phyloP scores from a whole-genome alignment of 1,140 invertebrate genomes.

The Phymastichus coffea region DNA sequence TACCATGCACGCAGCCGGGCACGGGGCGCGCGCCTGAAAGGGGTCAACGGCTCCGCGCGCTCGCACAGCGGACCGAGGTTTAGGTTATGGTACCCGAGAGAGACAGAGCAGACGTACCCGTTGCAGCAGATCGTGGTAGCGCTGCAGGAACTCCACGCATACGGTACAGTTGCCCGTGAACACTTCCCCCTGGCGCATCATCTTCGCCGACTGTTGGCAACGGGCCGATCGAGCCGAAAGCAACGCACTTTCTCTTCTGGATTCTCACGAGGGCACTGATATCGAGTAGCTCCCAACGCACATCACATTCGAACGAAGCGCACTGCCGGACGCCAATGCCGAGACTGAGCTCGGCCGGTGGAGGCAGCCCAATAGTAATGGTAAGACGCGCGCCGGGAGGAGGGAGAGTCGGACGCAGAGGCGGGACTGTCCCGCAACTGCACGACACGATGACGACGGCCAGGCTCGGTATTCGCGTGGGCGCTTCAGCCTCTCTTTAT shows the following conservation, averaged over 20 bases:
- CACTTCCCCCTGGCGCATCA: conserved; percentile 38
- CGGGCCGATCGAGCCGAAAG: background rate
- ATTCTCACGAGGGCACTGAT: background rate
- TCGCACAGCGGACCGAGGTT: background rate
- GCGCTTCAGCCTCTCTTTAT: no score
- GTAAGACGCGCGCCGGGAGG: no score
- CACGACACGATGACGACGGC: no score
- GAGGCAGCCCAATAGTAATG: no score
- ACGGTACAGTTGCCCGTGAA: conserved; percentile 37
- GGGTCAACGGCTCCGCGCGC: background rate
- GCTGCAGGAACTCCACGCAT: conserved; percentile 43
- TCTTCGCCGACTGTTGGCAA: conserved; percentile 17
- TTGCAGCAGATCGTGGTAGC: conserved; percentile 46
- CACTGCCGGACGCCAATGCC: no score
- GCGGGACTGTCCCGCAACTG: no score
- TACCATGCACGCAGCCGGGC: no score
- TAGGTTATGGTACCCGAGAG: background rate
- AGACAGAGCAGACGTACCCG: conserved; percentile 36
- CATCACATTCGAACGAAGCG: background rate
- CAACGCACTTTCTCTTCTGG: background rate
- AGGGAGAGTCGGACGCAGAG: no score
- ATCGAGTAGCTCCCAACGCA: background rate
- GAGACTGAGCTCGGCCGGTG: no score
- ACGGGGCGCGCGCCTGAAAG: no score
- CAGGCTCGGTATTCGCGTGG: no score